phyloP scores from a whole-genome alignment of 1,140 invertebrate species.

The Pseudomyrmex sp. region DNA sequence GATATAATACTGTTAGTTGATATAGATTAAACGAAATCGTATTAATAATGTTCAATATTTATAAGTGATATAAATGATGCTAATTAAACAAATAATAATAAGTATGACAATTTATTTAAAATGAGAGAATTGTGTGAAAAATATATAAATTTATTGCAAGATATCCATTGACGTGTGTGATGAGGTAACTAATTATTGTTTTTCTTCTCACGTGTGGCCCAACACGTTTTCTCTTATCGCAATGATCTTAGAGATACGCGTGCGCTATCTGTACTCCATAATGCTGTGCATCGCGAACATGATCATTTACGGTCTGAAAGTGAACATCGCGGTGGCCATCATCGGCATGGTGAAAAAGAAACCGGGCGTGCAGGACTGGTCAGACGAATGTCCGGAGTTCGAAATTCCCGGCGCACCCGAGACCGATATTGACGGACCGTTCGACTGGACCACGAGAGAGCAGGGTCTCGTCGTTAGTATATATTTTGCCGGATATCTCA shows the following conservation, averaged over 20 bases:
- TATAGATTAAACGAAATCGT: too few species aligned
- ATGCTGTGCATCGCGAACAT: constrained; percentile 84
- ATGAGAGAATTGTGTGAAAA: too few species aligned
- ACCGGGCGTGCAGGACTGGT: constrained; percentile 8
- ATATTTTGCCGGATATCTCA: constrained; percentile 95
- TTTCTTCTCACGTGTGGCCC: background rate
- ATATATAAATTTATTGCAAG: too few species aligned
- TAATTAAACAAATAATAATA: too few species aligned
- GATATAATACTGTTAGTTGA: too few species aligned
- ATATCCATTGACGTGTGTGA: too few species aligned
- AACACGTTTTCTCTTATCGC: background rate
- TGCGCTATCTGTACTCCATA: constrained; percentile 80
- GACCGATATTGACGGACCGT: constrained; percentile 88
- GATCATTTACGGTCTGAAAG: constrained; percentile 94
- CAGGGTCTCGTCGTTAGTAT: constrained; percentile 91
- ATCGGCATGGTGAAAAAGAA: constrained; percentile 94
- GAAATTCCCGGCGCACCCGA: background rate
- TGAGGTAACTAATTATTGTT: background rate
- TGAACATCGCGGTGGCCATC: constrained; percentile 94
- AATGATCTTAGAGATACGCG: constrained; percentile 65
- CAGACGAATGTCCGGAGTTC: constrained; percentile 74
- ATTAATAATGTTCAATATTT: too few species aligned
- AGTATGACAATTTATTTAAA: too few species aligned
- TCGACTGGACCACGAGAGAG: constrained; percentile 88
- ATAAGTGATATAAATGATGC: too few species aligned